A percentile compares a stretch with the other conserved stretches of the same genome.
Evolutionary conservation across 2,797 vertebrate genomes (phyloP).

Genomic region (Moxostoma hubbsi): DNA sequence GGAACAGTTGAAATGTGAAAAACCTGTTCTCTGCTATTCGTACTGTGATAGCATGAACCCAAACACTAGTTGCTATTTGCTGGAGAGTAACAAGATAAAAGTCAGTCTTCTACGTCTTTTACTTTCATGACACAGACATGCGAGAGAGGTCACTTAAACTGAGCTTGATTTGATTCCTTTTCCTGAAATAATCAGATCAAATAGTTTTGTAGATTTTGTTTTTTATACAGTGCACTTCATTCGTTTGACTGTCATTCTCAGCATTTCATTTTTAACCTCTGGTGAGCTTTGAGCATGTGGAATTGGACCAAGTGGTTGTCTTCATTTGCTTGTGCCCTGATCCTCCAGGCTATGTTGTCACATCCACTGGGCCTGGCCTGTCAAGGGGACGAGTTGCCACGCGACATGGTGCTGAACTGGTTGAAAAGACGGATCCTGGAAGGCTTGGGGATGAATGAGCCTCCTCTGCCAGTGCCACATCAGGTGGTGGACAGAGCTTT

Average conservation of each 20-base stretch:
- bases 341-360: conserved; percentile 63
- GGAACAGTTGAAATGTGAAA: conserved; percentile 28
- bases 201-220: not conserved
- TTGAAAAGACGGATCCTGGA: conserved; percentile 70
- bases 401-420: conserved; percentile 69
- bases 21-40: conserved; percentile 20
- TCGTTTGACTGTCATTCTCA: not conserved
- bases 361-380: conserved; percentile 54
- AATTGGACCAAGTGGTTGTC: not conserved
- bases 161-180: not conserved
- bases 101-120: not conserved
- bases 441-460: conserved; percentile 66
- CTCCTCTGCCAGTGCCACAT: conserved; percentile 53
- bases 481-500: conserved; percentile 17
- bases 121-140: not conserved
- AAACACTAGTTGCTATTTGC: conserved; percentile 37
- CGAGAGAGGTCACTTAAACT: conserved; percentile 3
- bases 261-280: not conserved
- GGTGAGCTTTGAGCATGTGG: conserved; percentile 5
- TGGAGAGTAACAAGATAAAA: conserved; percentile 17
- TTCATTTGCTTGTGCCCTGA: conserved; percentile 34
- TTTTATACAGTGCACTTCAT: too few relatives aligned
- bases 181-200: not conserved
- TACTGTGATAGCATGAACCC: conserved; percentile 48
- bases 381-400: conserved; percentile 59